These are phyloP conservation scores for Fulica atra DNA, from an alignment of 2,113 vertebrate genomes.

Conservation along the genomic window DNA sequence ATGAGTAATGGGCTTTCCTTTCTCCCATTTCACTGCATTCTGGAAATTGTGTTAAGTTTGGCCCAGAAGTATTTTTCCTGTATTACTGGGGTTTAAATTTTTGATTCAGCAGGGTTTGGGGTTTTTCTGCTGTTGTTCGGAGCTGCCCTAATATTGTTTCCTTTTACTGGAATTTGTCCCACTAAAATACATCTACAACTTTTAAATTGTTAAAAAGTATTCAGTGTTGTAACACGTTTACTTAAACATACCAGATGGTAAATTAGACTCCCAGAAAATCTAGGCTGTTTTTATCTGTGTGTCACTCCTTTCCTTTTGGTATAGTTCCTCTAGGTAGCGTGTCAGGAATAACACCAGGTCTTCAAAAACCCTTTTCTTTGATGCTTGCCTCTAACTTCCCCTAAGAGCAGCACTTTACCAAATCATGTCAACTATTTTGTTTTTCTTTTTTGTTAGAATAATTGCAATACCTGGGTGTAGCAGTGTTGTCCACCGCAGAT, in stretches of 20 bases:
- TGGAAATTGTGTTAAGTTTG: background rate
- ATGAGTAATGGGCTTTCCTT: background rate
- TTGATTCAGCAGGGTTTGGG: background rate
- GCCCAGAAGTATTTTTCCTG: background rate
- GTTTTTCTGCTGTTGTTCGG: background rate
- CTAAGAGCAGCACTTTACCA: constrained; percentile 21
- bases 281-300: background rate
- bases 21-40: background rate
- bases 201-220: background rate
- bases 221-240: background rate
- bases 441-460: background rate
- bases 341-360: background rate
- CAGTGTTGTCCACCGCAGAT: background rate
- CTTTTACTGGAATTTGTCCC: background rate
- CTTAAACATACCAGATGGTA: background rate
- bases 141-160: background rate
- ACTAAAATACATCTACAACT: background rate
- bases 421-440: background rate
- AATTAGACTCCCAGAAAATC: background rate
- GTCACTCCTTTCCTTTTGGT: background rate
- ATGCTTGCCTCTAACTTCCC: background rate
- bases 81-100: background rate
- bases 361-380: background rate
- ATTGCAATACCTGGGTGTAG: constrained; percentile 3
- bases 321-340: background rate